Evolutionary conservation across 2,113 vertebrate genomes (phyloP).

Genomic region (Ammodramus savannarum): DNA sequence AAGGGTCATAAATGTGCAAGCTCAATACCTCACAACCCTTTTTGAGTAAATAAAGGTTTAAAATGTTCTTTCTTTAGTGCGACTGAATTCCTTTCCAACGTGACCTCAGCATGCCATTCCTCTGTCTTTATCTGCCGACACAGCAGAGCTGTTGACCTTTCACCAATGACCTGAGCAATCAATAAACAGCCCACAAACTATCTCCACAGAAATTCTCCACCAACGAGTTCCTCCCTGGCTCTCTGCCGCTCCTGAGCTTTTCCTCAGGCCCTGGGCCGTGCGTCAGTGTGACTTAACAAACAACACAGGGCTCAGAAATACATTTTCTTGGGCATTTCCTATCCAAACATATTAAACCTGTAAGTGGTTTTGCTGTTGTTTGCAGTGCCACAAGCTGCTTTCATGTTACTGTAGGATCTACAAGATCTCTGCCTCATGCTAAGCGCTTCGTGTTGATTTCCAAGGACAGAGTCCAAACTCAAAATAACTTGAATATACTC

Average conservation of each 20-base stretch:
- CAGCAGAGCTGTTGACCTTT: slow-evolving; percentile 54
- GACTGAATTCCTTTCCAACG: slow-evolving; percentile 54
- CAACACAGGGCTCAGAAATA: background rate
- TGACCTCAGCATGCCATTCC: slow-evolving; percentile 64
- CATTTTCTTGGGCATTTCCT: background rate
- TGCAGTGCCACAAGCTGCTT: background rate
- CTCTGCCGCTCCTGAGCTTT: background rate
- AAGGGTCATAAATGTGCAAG: slow-evolving; percentile 30
- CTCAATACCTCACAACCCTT: slow-evolving; percentile 37
- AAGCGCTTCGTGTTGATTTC: background rate
- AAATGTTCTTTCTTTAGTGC: slow-evolving; percentile 32
- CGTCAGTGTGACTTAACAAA: background rate
- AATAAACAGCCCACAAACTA: slow-evolving; percentile 49
- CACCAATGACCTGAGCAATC: slow-evolving; percentile 52
- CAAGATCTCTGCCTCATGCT: background rate
- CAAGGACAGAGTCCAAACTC: background rate
- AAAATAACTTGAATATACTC: background rate
- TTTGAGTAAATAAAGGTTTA: slow-evolving; percentile 59
- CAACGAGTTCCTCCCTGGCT: background rate
- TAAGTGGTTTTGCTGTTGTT: background rate
- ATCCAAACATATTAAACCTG: background rate
- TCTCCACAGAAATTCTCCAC: background rate
- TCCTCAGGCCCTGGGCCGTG: background rate
- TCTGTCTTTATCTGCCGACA: slow-evolving; percentile 55
- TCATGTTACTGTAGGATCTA: background rate